phyloP scores from a whole-genome alignment of 2,797 vertebrate species.

The Leptoclinus maculatus region DNA sequence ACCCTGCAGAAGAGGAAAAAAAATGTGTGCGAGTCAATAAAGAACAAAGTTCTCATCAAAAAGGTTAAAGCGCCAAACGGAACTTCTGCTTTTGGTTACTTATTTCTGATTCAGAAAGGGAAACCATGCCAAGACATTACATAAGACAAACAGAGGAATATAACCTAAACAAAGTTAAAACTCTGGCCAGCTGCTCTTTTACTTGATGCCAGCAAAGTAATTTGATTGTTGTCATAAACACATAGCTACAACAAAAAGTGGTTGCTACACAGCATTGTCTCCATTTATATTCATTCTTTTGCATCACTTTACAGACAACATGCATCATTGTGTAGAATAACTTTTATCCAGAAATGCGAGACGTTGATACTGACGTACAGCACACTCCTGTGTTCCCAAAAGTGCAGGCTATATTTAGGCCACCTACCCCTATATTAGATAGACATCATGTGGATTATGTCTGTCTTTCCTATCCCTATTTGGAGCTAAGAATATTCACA shows the following conservation, averaged over 20 bases:
- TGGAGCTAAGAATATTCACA: constrained; percentile 56
- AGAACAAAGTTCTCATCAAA: not conserved
- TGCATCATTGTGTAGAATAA: not conserved
- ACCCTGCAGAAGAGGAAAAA: constrained; percentile 76
- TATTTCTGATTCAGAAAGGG: constrained; percentile 25
- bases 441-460: constrained; percentile 42
- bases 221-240: constrained; percentile 28
- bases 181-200: constrained; percentile 51
- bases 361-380: not conserved
- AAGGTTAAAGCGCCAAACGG: constrained; percentile 1
- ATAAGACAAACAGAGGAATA: constrained; percentile 53
- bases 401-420: constrained; percentile 54
- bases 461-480: constrained; percentile 58
- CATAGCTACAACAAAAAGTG: constrained; percentile 9
- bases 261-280: not conserved
- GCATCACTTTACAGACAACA: not conserved
- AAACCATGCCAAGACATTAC: constrained; percentile 51
- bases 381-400: constrained; percentile 2
- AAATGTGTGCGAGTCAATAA: not conserved
- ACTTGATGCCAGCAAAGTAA: constrained; percentile 33
- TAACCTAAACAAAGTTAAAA: constrained; percentile 50
- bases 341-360: not conserved
- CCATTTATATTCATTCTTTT: not conserved
- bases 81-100: constrained; percentile 32
- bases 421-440: constrained; percentile 35